A percentile compares a stretch with the other conserved stretches of the same genome.
phyloP scores from a whole-genome alignment of 2,888 invertebrate genomes.

The Halictus ligatus region DNA sequence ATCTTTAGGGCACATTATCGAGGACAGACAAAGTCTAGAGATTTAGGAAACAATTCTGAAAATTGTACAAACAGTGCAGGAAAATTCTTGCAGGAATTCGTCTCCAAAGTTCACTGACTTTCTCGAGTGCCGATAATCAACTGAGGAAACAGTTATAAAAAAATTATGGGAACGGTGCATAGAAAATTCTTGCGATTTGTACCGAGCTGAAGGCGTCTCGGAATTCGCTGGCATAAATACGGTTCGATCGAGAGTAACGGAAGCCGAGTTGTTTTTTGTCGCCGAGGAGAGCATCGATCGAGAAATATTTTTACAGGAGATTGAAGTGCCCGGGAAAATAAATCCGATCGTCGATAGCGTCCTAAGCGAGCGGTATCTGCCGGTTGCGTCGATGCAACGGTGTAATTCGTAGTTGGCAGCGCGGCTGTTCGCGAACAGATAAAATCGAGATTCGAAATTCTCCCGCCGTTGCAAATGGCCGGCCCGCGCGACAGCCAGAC shows the following conservation, averaged over 20 bases:
- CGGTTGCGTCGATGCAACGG: constrained; percentile 7
- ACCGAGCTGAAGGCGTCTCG: neutral
- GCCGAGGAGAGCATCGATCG: neutral
- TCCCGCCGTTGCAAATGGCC: constrained; percentile 20
- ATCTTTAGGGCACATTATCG: too few species aligned
- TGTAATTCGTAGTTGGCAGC: constrained; percentile 24
- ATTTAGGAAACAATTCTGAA: neutral
- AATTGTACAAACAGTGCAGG: neutral
- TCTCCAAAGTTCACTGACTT: too few species aligned
- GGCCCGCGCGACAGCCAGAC: neutral
- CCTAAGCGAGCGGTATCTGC: neutral
- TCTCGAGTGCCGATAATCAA: too few species aligned
- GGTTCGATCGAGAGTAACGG: neutral
- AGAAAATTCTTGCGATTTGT: neutral
- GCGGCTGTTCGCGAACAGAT: constrained; percentile 23
- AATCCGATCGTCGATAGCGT: neutral
- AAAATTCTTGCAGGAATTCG: too few species aligned
- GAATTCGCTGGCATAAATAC: neutral
- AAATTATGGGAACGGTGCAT: too few species aligned
- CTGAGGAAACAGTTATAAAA: too few species aligned
- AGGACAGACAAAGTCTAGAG: too few species aligned
- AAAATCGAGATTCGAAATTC: constrained; percentile 32
- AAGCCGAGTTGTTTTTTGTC: neutral
- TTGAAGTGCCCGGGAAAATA: neutral
- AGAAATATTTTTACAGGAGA: neutral